These are phyloP conservation scores for Pseudorectes ferrugineus DNA, from an alignment of 2,113 vertebrate species.

Conservation along the genomic window DNA sequence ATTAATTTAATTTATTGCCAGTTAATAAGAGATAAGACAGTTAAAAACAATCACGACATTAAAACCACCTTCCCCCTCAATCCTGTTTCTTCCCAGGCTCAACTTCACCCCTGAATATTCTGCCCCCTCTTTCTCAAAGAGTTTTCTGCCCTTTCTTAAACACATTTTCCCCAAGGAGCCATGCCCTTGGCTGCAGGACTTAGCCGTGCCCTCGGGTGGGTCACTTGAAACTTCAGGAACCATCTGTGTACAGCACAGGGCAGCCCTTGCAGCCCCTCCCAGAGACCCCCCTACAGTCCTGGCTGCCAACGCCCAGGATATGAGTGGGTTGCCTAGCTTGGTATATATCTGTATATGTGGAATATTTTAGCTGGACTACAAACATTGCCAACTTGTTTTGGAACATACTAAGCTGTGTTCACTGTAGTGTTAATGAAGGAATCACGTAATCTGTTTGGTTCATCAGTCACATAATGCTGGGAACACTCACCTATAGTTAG, in stretches of 20 bases:
- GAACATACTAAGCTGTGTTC: neutral
- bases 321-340: neutral
- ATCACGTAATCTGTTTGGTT: neutral
- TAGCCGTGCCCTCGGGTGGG: fast-evolving
- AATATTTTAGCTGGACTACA: neutral
- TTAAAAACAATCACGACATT: neutral
- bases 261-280: neutral
- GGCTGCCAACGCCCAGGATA: fast-evolving
- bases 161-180: fast-evolving
- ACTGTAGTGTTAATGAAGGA: neutral
- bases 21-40: neutral
- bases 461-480: neutral
- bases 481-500: neutral
- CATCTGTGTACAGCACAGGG: neutral
- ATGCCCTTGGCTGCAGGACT: fast-evolving
- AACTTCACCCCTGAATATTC: neutral
- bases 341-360: fast-evolving
- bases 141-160: neutral
- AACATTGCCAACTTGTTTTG: neutral
- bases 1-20: neutral
- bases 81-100: neutral
- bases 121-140: neutral
- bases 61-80: neutral
- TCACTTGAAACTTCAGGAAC: neutral
- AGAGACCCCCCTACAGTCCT: fast-evolving